Conservation (phyloP, 1,140 invertebrate species). For the Spodoptera litura region DNA sequence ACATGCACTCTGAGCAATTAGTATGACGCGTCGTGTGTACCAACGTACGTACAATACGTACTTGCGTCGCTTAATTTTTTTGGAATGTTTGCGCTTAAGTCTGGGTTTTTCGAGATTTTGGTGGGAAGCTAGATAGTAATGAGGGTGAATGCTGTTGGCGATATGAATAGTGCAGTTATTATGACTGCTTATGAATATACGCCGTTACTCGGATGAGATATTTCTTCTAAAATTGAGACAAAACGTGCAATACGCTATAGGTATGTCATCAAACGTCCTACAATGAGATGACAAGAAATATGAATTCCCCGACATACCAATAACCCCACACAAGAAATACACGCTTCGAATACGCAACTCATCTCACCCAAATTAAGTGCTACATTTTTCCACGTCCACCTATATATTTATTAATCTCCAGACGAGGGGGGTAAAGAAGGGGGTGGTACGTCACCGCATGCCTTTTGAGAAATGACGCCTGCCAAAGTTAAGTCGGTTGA, state of each 20-base stretch:
- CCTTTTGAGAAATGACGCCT: slow-evolving; percentile 85
- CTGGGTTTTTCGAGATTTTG: slow-evolving; percentile 3
- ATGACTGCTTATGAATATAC: too few species aligned
- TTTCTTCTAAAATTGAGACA: too few species aligned
- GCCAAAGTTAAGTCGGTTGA: slow-evolving; percentile 85
- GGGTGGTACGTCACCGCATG: slow-evolving; percentile 78
- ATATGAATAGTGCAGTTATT: not conserved
- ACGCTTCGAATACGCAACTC: slow-evolving; percentile 70
- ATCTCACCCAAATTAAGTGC: slow-evolving; percentile 79
- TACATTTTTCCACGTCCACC: slow-evolving; percentile 82
- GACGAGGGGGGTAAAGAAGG: slow-evolving; percentile 52
- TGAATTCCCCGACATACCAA: slow-evolving; percentile 43
- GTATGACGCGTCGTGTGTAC: slow-evolving; percentile 74
- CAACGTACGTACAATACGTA: slow-evolving; percentile 48
- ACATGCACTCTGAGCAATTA: slow-evolving; percentile 83
- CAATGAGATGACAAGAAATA: slow-evolving; percentile 40
- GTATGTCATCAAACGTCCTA: not conserved
- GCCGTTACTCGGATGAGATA: too few species aligned
- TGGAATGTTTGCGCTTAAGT: slow-evolving; percentile 42
- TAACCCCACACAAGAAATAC: slow-evolving; percentile 42
- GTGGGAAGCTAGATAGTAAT: slow-evolving; percentile 1
- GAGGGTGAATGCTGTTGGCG: not conserved
- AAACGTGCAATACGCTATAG: not conserved
- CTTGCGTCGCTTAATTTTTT: slow-evolving; percentile 41
- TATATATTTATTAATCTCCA: slow-evolving; percentile 83